Evolutionary conservation across 2,797 vertebrate species (phyloP).

Genomic region (Syngnathus acus): DNA sequence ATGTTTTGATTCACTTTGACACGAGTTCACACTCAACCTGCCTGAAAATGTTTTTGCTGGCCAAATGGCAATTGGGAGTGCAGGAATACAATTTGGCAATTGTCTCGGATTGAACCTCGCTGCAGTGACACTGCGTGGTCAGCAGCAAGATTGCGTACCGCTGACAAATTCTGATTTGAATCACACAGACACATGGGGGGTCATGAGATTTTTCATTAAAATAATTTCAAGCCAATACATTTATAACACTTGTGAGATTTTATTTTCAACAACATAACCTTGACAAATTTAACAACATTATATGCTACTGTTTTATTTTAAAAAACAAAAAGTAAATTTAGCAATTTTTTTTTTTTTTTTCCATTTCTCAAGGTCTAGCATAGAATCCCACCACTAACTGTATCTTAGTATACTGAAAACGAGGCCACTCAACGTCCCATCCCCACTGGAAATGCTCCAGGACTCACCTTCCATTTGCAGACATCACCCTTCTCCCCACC

Average conservation of each 20-base stretch:
- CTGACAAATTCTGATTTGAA: neutral
- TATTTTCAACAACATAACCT: slow-evolving; percentile 76
- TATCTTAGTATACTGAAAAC: slow-evolving; percentile 79
- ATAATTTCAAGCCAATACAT: slow-evolving; percentile 11
- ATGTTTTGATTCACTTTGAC: neutral
- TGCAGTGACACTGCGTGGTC: slow-evolving; percentile 30
- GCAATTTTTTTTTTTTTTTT: slow-evolving; percentile 69
- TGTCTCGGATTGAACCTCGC: too few species aligned
- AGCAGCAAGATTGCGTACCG: slow-evolving; percentile 16
- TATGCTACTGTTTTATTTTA: slow-evolving; percentile 68
- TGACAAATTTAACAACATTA: slow-evolving; percentile 79
- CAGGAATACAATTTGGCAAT: neutral
- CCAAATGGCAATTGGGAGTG: neutral
- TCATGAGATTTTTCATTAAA: slow-evolving; percentile 7
- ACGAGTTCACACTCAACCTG: neutral
- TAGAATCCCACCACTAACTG: slow-evolving; percentile 77
- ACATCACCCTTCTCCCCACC: slow-evolving; percentile 60
- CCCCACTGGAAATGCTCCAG: slow-evolving; percentile 39
- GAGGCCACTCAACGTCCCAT: slow-evolving; percentile 64
- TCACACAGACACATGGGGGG: neutral
- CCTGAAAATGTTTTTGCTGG: neutral
- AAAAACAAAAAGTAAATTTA: slow-evolving; percentile 63
- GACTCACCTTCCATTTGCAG: slow-evolving; percentile 54
- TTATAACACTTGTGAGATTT: slow-evolving; percentile 64
- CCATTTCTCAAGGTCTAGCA: slow-evolving; percentile 71